Base-by-base conservation (phyloP, 2,113 vertebrate genomes). In the Butastur rufipennis region DNA sequence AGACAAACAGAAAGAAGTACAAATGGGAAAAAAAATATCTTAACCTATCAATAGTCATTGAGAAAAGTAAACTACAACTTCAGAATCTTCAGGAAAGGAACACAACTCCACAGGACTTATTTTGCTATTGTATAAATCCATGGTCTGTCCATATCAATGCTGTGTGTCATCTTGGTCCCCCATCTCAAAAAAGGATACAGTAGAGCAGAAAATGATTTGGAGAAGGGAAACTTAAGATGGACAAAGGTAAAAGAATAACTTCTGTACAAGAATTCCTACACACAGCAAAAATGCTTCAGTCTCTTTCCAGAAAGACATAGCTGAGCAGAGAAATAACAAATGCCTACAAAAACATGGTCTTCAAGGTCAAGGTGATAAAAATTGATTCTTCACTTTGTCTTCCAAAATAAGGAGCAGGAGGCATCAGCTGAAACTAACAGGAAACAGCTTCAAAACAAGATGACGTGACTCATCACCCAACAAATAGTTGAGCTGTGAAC, bases 321-420 rank as follows among this genome's bases (percentile, higher is more conserved):
- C 61, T 82, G 68, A 90, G 20, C 50, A 52, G 32, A 82, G 47
- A 92, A 92, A 79, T 52, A 95, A 82, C 32, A 87, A 94, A 70
- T 2, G 12, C 13, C 87, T 59, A 52, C 21, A 63, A 94, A 91
- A 94, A 48, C 42, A 45, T 1, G 1, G 16, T 78, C 81, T 71
- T 93, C 84, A 90, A 94, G 96, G 88, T 95, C 88, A 96, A 93
- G 56, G 70, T 43, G 61, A 94, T 93, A 94, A 87, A 94, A 94
- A 91, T 72, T 92, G 81, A 94, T 96, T 97, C 88, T 68, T 82
- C 20, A 13, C 17, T 91, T 45, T 80, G 29, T 82, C 47, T 85
- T 85, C 85, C 74, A 93, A 87, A 85, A 91, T 85, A 71, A 94
- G 61, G 73, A 94, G 59, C 45, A 91, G 70, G n/a, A 93, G 65